These are phyloP conservation scores for Philotrypesis tridentata DNA, from an alignment of 1,140 invertebrate species.

Conservation along the genomic window DNA sequence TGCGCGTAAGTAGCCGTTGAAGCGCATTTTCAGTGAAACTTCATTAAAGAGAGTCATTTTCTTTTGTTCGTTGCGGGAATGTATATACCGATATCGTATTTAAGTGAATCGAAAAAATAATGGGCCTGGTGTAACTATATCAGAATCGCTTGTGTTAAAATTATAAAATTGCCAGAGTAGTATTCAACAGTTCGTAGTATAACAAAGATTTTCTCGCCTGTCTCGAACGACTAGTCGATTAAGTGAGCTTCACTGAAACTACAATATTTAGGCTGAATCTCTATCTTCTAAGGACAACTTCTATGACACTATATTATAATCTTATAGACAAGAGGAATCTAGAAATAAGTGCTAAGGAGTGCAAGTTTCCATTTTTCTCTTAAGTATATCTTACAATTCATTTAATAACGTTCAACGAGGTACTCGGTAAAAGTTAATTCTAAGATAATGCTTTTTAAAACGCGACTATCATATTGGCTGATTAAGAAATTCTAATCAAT, in stretches of 20 bases:
- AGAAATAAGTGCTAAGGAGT: conserved; percentile 10
- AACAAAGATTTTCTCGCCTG: conserved; percentile 30
- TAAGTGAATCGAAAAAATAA: not conserved
- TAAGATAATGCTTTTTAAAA: too few species aligned
- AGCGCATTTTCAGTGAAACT: not conserved
- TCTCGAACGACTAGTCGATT: conserved; percentile 40
- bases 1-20: not conserved
- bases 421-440: too few species aligned
- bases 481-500: too few species aligned
- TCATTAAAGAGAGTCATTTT: not conserved
- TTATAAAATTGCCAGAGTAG: not conserved
- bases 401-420: not conserved
- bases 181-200: not conserved
- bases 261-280: conserved; percentile 52
- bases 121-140: not conserved
- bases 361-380: not conserved
- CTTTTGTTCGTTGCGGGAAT: not conserved
- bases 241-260: conserved; percentile 42
- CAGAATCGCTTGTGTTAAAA: not conserved
- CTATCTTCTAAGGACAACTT: conserved; percentile 53
- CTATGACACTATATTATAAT: conserved; percentile 35
- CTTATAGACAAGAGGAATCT: not conserved
- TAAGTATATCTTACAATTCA: conserved; percentile 12
- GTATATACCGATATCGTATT: not conserved
- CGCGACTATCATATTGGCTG: too few species aligned